These are phyloP conservation scores for Amphipyra tragopoginis DNA, from an alignment of 2,888 invertebrate species.

Conservation along the genomic window DNA sequence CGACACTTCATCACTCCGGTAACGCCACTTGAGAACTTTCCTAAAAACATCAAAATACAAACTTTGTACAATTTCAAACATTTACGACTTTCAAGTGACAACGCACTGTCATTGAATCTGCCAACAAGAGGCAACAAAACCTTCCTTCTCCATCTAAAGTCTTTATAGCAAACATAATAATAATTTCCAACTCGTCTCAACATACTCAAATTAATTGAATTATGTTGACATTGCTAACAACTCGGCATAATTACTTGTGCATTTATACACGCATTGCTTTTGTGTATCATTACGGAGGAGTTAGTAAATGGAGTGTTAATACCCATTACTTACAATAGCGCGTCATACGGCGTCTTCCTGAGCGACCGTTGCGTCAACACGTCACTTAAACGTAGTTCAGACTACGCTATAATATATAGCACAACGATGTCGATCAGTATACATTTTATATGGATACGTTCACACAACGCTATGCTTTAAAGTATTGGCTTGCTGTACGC, in stretches of 20 bases:
- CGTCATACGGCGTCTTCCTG: neutral
- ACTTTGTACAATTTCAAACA: conserved; percentile 30
- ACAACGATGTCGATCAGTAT: too few relatives aligned
- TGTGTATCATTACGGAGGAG: conserved; percentile 18
- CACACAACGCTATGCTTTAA: too few relatives aligned
- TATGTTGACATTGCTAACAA: conserved; percentile 79
- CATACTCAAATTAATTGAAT: conserved; percentile 75
- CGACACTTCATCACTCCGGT: conserved; percentile 34
- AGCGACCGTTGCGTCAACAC: neutral
- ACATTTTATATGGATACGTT: too few relatives aligned
- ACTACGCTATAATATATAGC: too few relatives aligned
- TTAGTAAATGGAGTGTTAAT: conserved; percentile 27
- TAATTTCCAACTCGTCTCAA: conserved; percentile 56
- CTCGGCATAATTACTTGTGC: conserved; percentile 77
- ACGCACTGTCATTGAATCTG: conserved; percentile 37
- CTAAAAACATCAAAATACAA: conserved; percentile 33
- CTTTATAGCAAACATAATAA: conserved; percentile 60
- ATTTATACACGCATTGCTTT: conserved; percentile 66
- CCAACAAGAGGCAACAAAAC: conserved; percentile 26
- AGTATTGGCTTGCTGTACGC: too few relatives aligned
- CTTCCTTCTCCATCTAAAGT: conserved; percentile 28
- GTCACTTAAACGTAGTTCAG: too few relatives aligned
- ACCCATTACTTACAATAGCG: neutral
- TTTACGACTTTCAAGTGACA: conserved; percentile 45
- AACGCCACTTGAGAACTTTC: conserved; percentile 29